A percentile compares a stretch with the other conserved stretches of the same genome.
These are phyloP conservation scores for Dermochelys coriacea DNA, from an alignment of 2,797 vertebrate genomes.

Conservation along the genomic window DNA sequence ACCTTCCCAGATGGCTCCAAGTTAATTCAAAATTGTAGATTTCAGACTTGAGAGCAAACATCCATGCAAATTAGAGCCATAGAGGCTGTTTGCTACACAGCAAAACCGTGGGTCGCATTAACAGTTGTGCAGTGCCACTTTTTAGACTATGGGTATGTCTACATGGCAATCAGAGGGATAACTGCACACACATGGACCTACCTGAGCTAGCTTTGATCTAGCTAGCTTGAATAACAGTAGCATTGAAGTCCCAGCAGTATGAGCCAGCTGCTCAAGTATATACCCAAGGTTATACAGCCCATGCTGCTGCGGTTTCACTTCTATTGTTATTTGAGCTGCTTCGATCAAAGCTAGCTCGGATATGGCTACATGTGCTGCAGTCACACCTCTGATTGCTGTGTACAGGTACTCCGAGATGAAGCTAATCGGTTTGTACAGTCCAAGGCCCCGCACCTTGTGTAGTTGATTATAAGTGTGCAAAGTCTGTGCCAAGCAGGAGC, in stretches of 20 bases:
- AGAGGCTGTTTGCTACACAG: not conserved
- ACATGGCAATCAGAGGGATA: not conserved
- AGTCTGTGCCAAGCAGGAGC: not conserved
- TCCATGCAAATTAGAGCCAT: not conserved
- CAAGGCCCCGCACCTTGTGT: not conserved
- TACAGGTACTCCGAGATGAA: not conserved
- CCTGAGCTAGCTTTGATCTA: not conserved
- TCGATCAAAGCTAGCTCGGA: not conserved
- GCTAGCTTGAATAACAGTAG: not conserved
- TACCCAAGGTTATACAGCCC: too few species aligned
- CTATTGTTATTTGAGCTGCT: not conserved
- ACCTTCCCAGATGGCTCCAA: not conserved
- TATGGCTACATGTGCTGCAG: not conserved
- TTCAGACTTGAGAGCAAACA: conserved; percentile 10
- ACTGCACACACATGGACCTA: not conserved
- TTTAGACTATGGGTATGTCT: not conserved
- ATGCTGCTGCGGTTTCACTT: not conserved
- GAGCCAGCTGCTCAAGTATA: too few species aligned
- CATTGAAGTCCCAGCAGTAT: not conserved
- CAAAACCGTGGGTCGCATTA: not conserved
- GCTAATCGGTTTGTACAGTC: not conserved
- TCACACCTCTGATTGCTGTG: not conserved
- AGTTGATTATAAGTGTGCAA: not conserved
- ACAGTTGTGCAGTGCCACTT: not conserved
- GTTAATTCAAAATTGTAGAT: not conserved